Base-by-base conservation (phyloP, 2,113 vertebrate species). In the Corvus hawaiiensis region DNA sequence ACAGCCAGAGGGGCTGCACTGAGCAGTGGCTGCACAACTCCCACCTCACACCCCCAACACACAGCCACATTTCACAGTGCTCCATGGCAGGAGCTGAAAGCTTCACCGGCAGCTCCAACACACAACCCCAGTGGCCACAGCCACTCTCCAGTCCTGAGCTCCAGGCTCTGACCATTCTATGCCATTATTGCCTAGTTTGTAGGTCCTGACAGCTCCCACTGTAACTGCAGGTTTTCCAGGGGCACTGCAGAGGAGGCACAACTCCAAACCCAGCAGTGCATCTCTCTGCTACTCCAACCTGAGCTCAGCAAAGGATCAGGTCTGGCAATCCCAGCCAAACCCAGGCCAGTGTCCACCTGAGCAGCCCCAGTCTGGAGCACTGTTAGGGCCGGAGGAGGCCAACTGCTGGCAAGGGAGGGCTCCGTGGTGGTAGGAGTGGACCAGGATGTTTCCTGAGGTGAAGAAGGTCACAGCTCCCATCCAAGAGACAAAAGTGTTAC, bases 31-130 rank as follows among this genome's bases (percentile, higher is more conserved):
- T 49, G 49, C 58, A 15, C 22, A 48, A 9, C 16, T 67, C 24
- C 39, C 37, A 11, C 4, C 18, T 51, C 24, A 6, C 5, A 2
- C 1, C 3, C 35, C n/a, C 30, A 41, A 3, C 41, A 41, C 28
- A 59, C 1, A 0, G 7, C 16, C 49, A 16, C 37, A 10, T 23
- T 54, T 24, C 63, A 21, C 4, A 62, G 64, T 26, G 26, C 52
- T 33, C 48, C 11, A 24, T 1, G 2, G 18, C 1, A 2, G 4
- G 27, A 63, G 46, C 13, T 51, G 35, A 11, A 32, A 27, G 54
- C 55, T 39, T 19, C 41, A 15, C 24, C 1, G 0, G 19, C 23
- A 52, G 43, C 84, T 62, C 58, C 91, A 68, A 16, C 11, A 7
- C 37, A 43, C 59, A 77, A 20, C 9, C 14, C 39, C 48, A 3